Percentiles rank a stretch among this genome's conserved stretches.
Evolutionary conservation across 2,797 vertebrate species (phyloP).

Genomic region (Phataginus tetradactyla): DNA sequence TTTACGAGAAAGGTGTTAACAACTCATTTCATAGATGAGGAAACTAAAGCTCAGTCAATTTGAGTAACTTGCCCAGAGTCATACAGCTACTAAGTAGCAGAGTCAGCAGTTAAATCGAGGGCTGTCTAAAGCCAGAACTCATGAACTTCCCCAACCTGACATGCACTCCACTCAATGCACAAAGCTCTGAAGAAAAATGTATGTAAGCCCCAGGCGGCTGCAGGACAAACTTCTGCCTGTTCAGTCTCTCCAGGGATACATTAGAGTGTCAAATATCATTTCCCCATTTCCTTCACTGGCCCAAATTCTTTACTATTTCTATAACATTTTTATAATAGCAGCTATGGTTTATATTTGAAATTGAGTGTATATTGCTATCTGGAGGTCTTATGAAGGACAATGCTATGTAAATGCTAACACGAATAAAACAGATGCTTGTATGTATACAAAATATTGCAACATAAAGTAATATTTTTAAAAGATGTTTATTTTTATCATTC

Average conservation of each 20-base stretch:
- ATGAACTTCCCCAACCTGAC: background rate
- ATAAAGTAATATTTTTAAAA: slow-evolving; percentile 6
- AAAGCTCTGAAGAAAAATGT: background rate
- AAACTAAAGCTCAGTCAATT: background rate
- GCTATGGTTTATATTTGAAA: background rate
- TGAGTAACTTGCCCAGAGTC: background rate
- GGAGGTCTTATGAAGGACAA: background rate
- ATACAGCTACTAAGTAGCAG: background rate
- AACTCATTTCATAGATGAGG: background rate
- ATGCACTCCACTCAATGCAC: background rate
- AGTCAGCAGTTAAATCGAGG: background rate
- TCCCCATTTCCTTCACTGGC: background rate
- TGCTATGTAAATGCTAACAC: background rate
- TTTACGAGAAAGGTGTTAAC: background rate
- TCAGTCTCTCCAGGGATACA: background rate
- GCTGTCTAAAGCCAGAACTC: background rate
- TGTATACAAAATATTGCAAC: background rate
- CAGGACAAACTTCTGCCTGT: background rate
- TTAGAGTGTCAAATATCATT: background rate
- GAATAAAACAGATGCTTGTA: background rate
- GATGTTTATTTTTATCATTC: slow-evolving; percentile 27
- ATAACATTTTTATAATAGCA: background rate
- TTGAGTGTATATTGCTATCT: background rate
- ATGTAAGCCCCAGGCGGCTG: background rate
- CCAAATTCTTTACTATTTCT: background rate